phyloP scores from a whole-genome alignment of 1,140 invertebrate species.

The Propsilocerus akamusi region DNA sequence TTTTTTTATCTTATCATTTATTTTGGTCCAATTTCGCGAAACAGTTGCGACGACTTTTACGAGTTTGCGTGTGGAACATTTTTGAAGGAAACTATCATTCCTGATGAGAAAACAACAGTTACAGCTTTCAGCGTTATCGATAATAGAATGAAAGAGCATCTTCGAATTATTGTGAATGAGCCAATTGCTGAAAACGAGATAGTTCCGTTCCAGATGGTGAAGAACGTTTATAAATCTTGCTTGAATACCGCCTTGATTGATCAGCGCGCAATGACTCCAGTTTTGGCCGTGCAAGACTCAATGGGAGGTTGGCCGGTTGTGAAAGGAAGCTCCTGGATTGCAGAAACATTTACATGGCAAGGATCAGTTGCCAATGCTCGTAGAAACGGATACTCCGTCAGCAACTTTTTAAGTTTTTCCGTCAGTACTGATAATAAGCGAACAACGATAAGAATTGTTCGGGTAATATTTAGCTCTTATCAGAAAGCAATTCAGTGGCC shows the following conservation, averaged over 20 bases:
- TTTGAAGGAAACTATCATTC: not conserved
- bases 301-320: conserved; percentile 63
- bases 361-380: conserved; percentile 40
- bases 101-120: not conserved
- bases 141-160: not conserved
- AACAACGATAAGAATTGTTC: not conserved
- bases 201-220: conserved; percentile 9
- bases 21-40: not conserved
- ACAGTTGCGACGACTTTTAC: not conserved
- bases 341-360: conserved; percentile 38
- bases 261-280: conserved; percentile 29
- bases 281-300: conserved; percentile 32
- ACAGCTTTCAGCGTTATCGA: not conserved
- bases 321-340: conserved; percentile 37
- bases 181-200: not conserved
- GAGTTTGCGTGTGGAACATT: not conserved
- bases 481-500: not conserved
- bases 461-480: not conserved
- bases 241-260: conserved; percentile 27
- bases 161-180: not conserved
- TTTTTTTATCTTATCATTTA: not conserved
- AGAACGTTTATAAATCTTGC: conserved; percentile 20
- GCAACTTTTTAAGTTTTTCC: not conserved
- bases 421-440: not conserved
- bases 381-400: conserved; percentile 34